phyloP scores from a whole-genome alignment of 2,797 vertebrate genomes.

The Dallia pectoralis region DNA sequence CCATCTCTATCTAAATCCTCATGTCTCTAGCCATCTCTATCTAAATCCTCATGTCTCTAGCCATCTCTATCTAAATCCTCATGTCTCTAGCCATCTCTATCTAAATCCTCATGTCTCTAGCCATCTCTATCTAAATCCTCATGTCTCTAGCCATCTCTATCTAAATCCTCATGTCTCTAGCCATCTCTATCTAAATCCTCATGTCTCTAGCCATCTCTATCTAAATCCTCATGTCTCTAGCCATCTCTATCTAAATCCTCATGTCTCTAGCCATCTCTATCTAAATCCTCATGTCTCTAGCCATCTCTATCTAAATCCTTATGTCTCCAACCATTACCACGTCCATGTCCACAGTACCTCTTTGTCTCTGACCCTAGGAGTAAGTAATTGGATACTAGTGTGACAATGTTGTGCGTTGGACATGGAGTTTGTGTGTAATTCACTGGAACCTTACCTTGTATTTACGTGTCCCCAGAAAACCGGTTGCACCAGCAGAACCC shows the following conservation, averaged over 20 bases:
- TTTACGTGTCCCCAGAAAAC: slow-evolving; percentile 53
- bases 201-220: neutral
- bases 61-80: neutral
- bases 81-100: neutral
- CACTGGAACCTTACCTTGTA: neutral
- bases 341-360: no score
- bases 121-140: neutral
- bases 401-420: slow-evolving; percentile 2
- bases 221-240: neutral
- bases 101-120: neutral
- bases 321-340: no score
- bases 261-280: neutral
- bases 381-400: neutral
- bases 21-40: neutral
- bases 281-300: no score
- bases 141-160: neutral
- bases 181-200: neutral
- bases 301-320: no score
- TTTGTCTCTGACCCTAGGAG: no score
- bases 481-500: slow-evolving; percentile 53
- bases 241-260: neutral
- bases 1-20: neutral
- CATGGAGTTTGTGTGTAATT: neutral
- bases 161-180: neutral
- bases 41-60: neutral